A percentile compares a stretch with the other conserved stretches of the same genome.
Conservation (phyloP, 2,113 vertebrate genomes). For the Mesitornis unicolor region DNA sequence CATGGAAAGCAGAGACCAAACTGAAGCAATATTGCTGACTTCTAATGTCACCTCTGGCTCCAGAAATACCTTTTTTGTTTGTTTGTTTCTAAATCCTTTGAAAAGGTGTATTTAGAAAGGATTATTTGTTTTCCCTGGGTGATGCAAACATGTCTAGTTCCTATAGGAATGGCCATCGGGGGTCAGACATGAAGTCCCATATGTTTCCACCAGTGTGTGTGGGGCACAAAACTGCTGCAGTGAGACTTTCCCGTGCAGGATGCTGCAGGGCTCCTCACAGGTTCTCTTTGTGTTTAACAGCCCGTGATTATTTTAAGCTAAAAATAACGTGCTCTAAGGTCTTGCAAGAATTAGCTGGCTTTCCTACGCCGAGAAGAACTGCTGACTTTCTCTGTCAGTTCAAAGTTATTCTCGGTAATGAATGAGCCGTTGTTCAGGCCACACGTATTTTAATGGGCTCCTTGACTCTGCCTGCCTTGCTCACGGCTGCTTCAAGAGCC, state of each 20-base stretch:
- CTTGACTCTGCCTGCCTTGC: background rate
- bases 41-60: background rate
- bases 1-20: background rate
- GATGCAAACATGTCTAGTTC: fast-evolving
- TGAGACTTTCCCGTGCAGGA: fast-evolving
- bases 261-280: background rate
- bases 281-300: background rate
- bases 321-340: background rate
- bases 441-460: background rate
- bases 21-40: background rate
- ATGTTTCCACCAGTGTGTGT: fast-evolving
- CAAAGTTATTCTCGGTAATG: background rate
- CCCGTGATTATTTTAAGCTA: background rate
- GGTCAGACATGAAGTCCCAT: background rate
- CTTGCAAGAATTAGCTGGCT: background rate
- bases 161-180: background rate
- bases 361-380: background rate
- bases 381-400: background rate
- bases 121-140: background rate
- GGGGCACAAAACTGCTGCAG: background rate
- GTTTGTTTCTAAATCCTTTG: background rate
- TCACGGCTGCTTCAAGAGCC: background rate
- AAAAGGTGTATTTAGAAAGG: background rate
- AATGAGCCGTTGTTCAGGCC: background rate
- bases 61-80: background rate